Base-by-base conservation (phyloP, 1,140 invertebrate species). In the Dufourea novaeangliae region DNA sequence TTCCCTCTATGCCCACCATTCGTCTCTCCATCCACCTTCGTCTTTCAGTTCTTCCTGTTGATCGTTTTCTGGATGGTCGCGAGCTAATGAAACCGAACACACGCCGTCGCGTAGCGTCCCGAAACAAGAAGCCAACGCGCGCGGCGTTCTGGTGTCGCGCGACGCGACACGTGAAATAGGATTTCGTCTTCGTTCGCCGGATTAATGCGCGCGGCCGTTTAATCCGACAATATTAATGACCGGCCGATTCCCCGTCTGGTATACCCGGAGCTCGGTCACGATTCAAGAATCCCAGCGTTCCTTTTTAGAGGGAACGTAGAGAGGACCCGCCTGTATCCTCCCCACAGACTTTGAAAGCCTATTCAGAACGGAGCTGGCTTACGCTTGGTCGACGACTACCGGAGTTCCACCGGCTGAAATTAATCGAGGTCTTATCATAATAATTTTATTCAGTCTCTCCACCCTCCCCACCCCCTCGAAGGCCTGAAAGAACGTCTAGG, bases 161-260 rank as follows among this genome's bases (percentile, higher is more conserved):
- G 44, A n/a, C 74, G 80, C 72, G 72, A 82, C 78, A 89, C 85
- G 88, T 88, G 89, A 91, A 91, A 91, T 90, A 90, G 90, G 88
- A 89, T 90, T 90, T 88, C 87, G 84, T 88, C 79, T 87, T 80
- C 84, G 80, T 77, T 84, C 84, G 73, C 44, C 77, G 85, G 88
- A 91, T 91, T 90, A 91, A 91, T 91, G 88, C 88, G 80, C 88
- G 78, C 82, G 84, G 87, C 86, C 85, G 87, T 90, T 91, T 92
- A 91, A 92, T 91, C 91, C 91, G 89, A 91, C 90, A 90, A 89
- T 90, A 92, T 92, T 91, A 92, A 92, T 91, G 91, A 90, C 84
- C 87, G 75, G n/a, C 81, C 84, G 86, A 91, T 89, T 90, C 85
- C 69, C 70, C 73, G 66, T 32, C 52, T 44, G n/a, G n/a, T n/a